Base-by-base conservation (phyloP, 1,140 invertebrate species). In the Drosophila pachea region DNA sequence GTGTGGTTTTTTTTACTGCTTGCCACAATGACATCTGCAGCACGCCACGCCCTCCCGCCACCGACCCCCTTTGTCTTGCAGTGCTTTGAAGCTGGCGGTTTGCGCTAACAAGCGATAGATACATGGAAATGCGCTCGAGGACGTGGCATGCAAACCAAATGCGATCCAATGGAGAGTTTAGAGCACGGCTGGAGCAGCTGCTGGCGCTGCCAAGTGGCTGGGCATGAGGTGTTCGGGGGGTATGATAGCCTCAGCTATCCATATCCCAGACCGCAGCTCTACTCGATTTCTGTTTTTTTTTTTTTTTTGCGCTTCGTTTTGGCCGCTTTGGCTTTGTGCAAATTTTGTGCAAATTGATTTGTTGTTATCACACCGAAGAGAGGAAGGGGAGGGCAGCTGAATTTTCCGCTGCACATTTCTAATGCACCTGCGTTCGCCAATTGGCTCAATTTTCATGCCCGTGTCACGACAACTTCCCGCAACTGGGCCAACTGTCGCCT, bases 321-420 rank as follows among this genome's bases (percentile, higher is more conserved):
- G 22, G 9, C 32, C 33, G 29, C 33, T 22, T 22, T 42, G 31
- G 58, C 59, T 63, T 79, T 81, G 77, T 82, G 81, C 81, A 86
- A 84, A 86, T 84, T 84, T 81, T 79, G 76, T 79, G 81, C 81
- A 86, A 86, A 86, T 86, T 86, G 82, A 86, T 86, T 86, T 86
- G 81, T 86, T 86, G 77, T 86, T 86, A 86, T 86, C 81, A 81
- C 70, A 77, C 50, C 36, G 54, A 42, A 42, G 11, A 4, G 22
- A 38, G 11, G 45, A 7, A 50, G 36, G 42, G 32, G 22, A 31
- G 42, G 35, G 56, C 55, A 42, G n/a, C 5, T 12, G 40, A 12
- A 12, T 5, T 38, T 54, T 76, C 70, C 52, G 43, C 52, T 62
- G 76, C 76, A 79, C 73, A 86, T 86, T 86, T 84, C 81, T 79